Evolutionary conservation across 2,797 vertebrate species (phyloP).

Genomic region (Xenops minutus): DNA sequence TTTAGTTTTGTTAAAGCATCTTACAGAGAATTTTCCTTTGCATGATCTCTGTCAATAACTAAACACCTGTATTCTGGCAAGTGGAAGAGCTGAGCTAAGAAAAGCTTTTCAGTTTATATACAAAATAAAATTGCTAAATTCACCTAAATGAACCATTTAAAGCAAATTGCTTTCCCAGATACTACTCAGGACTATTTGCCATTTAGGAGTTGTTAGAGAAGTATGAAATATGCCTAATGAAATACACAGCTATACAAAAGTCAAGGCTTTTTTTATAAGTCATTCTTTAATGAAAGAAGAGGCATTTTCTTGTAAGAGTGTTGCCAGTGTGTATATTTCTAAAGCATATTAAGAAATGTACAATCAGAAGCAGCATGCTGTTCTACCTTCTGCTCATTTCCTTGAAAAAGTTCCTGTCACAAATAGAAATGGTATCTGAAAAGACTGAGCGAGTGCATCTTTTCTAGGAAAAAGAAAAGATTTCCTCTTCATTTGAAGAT

Average conservation of each 20-base stretch:
- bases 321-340: constrained; percentile 23
- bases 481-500: constrained; percentile 23
- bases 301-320: constrained; percentile 18
- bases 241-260: constrained; percentile 5
- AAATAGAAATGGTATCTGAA: constrained; percentile 53
- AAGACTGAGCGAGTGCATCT: background rate
- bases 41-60: background rate
- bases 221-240: constrained; percentile 27
- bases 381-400: constrained; percentile 35
- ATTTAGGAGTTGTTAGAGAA: background rate
- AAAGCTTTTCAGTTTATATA: constrained; percentile 9
- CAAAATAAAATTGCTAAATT: constrained; percentile 28
- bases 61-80: background rate
- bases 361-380: constrained; percentile 49
- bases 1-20: background rate
- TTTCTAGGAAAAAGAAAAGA: constrained; percentile 23
- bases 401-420: constrained; percentile 38
- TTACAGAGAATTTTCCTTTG: background rate
- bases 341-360: constrained; percentile 42
- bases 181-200: background rate
- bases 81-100: constrained; percentile 13
- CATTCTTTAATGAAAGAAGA: constrained; percentile 22
- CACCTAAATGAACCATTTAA: constrained; percentile 48
- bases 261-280: background rate
- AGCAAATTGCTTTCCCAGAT: constrained; percentile 19